Base-by-base conservation (phyloP, 2,797 vertebrate genomes). In the Mus minutoides region DNA sequence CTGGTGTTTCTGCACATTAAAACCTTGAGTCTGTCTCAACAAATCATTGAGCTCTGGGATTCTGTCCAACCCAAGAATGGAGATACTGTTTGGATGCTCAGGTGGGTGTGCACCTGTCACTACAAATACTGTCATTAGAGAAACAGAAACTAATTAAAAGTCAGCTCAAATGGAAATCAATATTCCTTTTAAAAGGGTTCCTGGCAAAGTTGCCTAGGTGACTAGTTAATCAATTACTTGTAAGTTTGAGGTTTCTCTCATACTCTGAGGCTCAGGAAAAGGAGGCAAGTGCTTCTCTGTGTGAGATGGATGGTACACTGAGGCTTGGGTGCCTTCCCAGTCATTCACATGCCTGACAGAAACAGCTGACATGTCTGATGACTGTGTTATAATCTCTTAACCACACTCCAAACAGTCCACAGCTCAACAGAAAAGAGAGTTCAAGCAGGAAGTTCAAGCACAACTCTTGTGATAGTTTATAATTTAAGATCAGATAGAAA, bases 91-190 rank as follows among this genome's bases (percentile, higher is more conserved):
- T 92, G 62, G 82, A 43, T 89, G 60, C 90, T 85, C 73, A 93
- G 89, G 24, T 94, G 40, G 10, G 22, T 73, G 11, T 46, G 24
- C 31, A 90, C 56, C 43, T 80, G 31, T 6, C 71, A 73, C 52
- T 22, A 92, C 80, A 95, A 93, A 95, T 93, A 77, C 14, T 94
- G 60, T 67, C 84, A 37, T 67, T 43, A 94, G 40, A 85, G 78
- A 94, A 91, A 87, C 12, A 79, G 52, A 94, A 93, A 71, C 46
- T 92, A 92, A 95, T 93, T 90, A 84, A 93, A 96, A 96, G 82
- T 71, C 56, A 78, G 37, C 37, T 40, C 67, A 92, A 46, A 62
- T 6, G 24, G 75, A 56, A 96, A 90, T 95, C 73, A 96, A 96
- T 94, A 88, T 69, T 46, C 46, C 13, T 92, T 84, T 49, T n/a